Evolutionary conservation across 2,113 vertebrate species (phyloP).

Genomic region (Datnioides undecimradiatus): DNA sequence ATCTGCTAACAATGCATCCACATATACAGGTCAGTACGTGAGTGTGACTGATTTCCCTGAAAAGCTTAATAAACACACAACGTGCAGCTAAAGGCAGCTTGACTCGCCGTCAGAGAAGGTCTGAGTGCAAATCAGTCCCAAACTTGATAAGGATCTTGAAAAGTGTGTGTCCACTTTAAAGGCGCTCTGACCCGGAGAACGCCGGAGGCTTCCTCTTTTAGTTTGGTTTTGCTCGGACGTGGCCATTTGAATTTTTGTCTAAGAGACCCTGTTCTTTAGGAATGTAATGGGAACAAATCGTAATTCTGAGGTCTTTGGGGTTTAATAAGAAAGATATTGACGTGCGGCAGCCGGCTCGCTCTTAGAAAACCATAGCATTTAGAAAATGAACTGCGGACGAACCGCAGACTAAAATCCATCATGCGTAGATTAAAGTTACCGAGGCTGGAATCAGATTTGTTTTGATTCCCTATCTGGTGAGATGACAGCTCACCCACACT

Average conservation of each 20-base stretch:
- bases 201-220: background rate
- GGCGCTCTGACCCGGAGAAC: background rate
- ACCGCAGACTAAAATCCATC: conserved; percentile 26
- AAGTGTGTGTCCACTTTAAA: background rate
- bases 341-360: background rate
- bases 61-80: background rate
- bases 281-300: background rate
- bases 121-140: background rate
- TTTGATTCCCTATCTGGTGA: conserved; percentile 32
- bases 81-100: background rate
- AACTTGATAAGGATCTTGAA: background rate
- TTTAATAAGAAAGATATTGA: conserved; percentile 19
- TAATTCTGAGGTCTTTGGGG: background rate
- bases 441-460: conserved; percentile 37
- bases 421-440: conserved; percentile 42
- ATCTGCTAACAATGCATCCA: background rate
- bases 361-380: background rate
- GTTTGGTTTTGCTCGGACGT: background rate
- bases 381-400: conserved; percentile 10
- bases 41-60: background rate
- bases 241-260: background rate
- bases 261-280: background rate
- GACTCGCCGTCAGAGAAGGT: background rate
- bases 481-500: conserved; percentile 46
- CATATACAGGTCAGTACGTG: background rate